Evolutionary conservation across 2,113 vertebrate genomes (phyloP).

Genomic region (Lampris incognitus): DNA sequence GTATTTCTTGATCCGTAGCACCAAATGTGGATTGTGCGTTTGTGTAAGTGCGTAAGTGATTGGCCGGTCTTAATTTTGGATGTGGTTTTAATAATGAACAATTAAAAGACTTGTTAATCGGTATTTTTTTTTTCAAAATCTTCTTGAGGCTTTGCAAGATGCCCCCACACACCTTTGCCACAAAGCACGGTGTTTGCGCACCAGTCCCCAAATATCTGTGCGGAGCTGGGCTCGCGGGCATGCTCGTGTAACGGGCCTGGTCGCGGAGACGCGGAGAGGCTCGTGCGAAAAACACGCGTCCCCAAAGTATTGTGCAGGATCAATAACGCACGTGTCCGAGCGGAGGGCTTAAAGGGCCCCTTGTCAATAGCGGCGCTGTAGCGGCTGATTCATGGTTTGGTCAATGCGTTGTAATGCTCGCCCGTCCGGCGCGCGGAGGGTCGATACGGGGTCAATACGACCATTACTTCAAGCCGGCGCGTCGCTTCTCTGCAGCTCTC

Average conservation of each 20-base stretch:
- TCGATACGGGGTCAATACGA: slow-evolving; percentile 61
- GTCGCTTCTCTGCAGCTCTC: slow-evolving; percentile 6
- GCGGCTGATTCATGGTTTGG: slow-evolving; percentile 54
- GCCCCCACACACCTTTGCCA: too few species aligned
- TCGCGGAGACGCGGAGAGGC: neutral
- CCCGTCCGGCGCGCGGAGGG: slow-evolving; percentile 35
- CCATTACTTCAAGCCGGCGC: slow-evolving; percentile 31
- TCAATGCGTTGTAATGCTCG: slow-evolving; percentile 25
- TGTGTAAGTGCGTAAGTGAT: neutral
- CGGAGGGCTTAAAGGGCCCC: slow-evolving; percentile 29
- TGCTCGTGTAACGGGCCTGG: neutral
- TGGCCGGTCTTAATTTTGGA: slow-evolving; percentile 5
- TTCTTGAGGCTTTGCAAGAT: slow-evolving; percentile 2
- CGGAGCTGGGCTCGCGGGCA: neutral
- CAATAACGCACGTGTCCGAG: slow-evolving; percentile 46
- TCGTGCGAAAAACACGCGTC: slow-evolving; percentile 18
- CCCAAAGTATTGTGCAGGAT: slow-evolving; percentile 5
- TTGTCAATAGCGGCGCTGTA: slow-evolving; percentile 61
- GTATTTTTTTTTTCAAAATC: slow-evolving; percentile 3
- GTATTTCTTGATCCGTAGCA: slow-evolving; percentile 31
- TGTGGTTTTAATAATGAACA: slow-evolving; percentile 23
- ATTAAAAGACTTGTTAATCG: slow-evolving; percentile 21
- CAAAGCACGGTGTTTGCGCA: neutral
- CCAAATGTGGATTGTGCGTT: slow-evolving; percentile 14
- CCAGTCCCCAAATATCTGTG: slow-evolving; percentile 7